Base-by-base conservation (phyloP, 1,140 invertebrate species). In the Rhynchophorus ferrugineus region DNA sequence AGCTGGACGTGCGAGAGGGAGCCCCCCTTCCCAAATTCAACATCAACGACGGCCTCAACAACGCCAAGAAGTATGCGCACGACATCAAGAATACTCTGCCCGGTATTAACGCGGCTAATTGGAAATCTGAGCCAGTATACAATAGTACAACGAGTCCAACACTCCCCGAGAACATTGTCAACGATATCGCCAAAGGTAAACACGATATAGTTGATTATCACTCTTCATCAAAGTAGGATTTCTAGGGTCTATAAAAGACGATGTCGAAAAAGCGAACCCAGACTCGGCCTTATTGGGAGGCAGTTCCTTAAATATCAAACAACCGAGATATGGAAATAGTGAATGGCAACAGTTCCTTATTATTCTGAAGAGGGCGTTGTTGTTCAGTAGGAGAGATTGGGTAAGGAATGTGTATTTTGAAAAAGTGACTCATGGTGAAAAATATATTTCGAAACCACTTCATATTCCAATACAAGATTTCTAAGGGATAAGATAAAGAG, bases 351-450 rank as follows among this genome's bases (percentile, higher is more conserved):
- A 89, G 70, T 89, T 89, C 69, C 88, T 85, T 80, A 81, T 89
- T 24, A 83, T 89, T 38, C 69, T 89, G 3, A 87, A 84, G 59
- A 72, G 87, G 61, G 85, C 87, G 0, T 61, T 90, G 24, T 74
- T 90, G 1, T 90, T 90, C 74, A 89, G 86, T 58, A 74, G 82
- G 61, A 73, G 87, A 68, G 87, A 90, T 73, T 90, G 87, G 86
- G 86, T 89, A 69, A 73, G 71, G 68, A 24, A 19, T 16, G 44
- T 24, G 3, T 3, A 44, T 49, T 37, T 18, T 53, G 33, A 45
- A 14, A 24, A 16, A 38, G 9, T 11, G 16, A 38, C 16, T 6
- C 9, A 9, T 38, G 6, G 16, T 11, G 5, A 38, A 9, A 38
- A 38, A 7, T 38, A 16, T 38, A 11, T 38, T 38, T 38, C 6